Conservation (phyloP, 2,797 vertebrate species). For the Natrix natrix region DNA sequence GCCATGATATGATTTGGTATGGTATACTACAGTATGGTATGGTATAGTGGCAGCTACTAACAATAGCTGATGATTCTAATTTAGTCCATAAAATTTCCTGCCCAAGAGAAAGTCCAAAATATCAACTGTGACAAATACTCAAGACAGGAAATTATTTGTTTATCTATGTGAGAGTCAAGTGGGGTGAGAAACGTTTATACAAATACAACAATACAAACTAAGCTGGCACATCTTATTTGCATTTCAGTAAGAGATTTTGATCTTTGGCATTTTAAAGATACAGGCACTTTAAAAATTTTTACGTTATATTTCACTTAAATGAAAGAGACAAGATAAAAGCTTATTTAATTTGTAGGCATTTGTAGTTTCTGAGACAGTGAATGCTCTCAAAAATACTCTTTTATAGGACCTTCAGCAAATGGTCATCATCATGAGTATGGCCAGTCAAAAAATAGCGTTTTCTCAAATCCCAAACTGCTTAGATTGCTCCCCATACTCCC, state of each 20-base stretch:
- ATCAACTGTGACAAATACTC: background rate
- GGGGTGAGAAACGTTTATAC: background rate
- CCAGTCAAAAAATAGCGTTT: background rate
- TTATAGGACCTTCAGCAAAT: background rate
- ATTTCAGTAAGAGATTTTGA: background rate
- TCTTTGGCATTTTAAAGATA: background rate
- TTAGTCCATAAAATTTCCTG: background rate
- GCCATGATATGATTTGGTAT: background rate
- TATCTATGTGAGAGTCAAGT: too few relatives aligned
- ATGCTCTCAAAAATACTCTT: background rate
- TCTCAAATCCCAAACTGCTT: background rate
- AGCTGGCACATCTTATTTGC: background rate
- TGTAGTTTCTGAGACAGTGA: background rate
- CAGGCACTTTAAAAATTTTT: background rate
- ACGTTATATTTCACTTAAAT: background rate
- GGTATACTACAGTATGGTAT: background rate
- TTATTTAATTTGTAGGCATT: background rate
- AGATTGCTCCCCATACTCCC: background rate
- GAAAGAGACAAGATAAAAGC: background rate
- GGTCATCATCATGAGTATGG: background rate
- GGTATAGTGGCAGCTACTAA: background rate
- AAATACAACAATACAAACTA: background rate
- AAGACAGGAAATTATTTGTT: background rate
- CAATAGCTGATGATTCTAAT: background rate
- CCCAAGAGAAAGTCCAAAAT: background rate